phyloP scores from a whole-genome alignment of 2,888 invertebrate genomes.

The Oligia fasciuncula region DNA sequence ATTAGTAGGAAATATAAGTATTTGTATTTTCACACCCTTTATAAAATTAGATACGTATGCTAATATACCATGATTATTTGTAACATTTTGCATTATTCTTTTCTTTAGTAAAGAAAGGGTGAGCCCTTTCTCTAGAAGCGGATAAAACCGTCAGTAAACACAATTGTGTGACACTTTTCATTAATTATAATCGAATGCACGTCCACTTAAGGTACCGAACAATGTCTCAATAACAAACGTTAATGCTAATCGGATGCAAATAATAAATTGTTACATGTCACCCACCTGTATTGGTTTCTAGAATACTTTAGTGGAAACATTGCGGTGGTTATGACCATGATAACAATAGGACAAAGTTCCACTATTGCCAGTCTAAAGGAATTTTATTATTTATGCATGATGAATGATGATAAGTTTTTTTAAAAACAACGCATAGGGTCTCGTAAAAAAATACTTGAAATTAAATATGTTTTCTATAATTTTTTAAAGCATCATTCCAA shows the following conservation, averaged over 20 bases:
- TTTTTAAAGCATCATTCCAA: not conserved
- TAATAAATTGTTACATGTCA: slow-evolving; percentile 63
- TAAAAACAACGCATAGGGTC: not conserved
- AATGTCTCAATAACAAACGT: slow-evolving; percentile 44
- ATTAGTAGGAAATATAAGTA: not conserved
- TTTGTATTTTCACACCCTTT: not conserved
- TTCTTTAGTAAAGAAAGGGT: not conserved
- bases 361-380: not conserved
- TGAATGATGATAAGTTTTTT: not conserved
- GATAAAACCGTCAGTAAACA: not conserved
- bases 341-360: slow-evolving; percentile 15
- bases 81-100: not conserved
- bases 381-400: not conserved
- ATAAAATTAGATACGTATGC: not conserved
- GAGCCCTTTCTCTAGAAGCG: not conserved
- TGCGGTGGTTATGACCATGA: slow-evolving; percentile 1
- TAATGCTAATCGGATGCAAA: slow-evolving; percentile 66
- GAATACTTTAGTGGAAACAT: slow-evolving; percentile 30
- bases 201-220: slow-evolving; percentile 43
- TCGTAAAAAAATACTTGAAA: not conserved
- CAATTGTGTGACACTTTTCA: slow-evolving; percentile 22
- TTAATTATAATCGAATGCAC: slow-evolving; percentile 19
- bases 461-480: not conserved
- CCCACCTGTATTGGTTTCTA: slow-evolving; percentile 36
- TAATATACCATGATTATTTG: not conserved